These are phyloP conservation scores for Pagetopsis macropterus DNA, from an alignment of 2,797 vertebrate species.

Conservation along the genomic window DNA sequence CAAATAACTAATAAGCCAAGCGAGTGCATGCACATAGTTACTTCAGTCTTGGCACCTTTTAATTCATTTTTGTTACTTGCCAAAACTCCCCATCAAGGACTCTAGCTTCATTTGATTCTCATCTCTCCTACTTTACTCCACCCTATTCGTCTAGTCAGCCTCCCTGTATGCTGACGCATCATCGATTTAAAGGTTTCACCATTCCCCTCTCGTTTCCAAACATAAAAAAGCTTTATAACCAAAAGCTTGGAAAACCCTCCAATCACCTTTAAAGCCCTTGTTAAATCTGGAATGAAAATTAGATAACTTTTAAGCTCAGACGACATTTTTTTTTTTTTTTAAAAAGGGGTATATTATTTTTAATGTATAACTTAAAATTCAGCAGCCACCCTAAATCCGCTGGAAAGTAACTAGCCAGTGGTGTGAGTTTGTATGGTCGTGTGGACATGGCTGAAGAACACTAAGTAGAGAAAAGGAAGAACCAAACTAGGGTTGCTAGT, in stretches of 20 bases:
- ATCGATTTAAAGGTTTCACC: not conserved
- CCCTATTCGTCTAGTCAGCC: not conserved
- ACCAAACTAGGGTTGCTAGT: conserved; percentile 77
- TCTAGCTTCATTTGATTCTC: not conserved
- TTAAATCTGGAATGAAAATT: not conserved
- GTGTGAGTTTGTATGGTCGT: conserved; percentile 52
- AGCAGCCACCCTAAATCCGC: not conserved
- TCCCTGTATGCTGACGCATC: conserved; percentile 12
- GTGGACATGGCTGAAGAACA: conserved; percentile 49
- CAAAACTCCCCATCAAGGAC: not conserved
- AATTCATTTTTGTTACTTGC: conserved; percentile 24
- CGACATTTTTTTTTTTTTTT: conserved; percentile 56
- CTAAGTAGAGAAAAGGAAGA: conserved; percentile 56
- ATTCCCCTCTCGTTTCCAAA: not conserved
- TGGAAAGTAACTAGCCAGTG: not conserved
- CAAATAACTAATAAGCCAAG: conserved; percentile 42
- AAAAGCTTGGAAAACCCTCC: too few relatives aligned
- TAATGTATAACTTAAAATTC: not conserved
- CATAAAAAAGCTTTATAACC: too few relatives aligned
- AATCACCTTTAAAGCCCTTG: too few relatives aligned
- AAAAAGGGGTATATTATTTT: conserved; percentile 7
- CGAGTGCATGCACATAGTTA: conserved; percentile 15
- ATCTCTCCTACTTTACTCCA: not conserved
- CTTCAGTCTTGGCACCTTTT: not conserved
- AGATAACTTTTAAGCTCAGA: conserved; percentile 48